These are phyloP conservation scores for Odontothrips loti DNA, from an alignment of 2,888 invertebrate species.

Conservation along the genomic window DNA sequence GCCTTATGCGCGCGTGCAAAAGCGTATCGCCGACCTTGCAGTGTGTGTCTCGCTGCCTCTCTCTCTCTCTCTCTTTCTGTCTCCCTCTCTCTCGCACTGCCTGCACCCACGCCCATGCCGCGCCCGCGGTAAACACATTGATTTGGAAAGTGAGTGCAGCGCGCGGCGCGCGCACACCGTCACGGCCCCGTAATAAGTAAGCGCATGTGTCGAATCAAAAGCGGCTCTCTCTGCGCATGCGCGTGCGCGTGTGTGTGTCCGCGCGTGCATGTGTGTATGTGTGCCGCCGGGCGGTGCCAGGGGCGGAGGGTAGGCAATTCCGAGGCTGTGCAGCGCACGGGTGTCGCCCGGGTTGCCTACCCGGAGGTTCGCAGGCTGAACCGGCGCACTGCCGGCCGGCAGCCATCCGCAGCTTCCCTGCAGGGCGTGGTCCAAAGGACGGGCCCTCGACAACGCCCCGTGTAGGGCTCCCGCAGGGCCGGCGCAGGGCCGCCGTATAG, in stretches of 20 bases:
- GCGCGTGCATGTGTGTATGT: background rate
- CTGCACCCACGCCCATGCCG: background rate
- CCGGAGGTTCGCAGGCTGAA: too few relatives aligned
- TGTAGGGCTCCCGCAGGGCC: too few relatives aligned
- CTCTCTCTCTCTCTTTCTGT: background rate
- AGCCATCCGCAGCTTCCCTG: background rate
- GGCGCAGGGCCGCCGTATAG: too few relatives aligned
- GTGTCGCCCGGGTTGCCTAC: background rate
- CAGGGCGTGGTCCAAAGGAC: too few relatives aligned
- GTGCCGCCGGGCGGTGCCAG: too few relatives aligned
- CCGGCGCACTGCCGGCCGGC: too few relatives aligned
- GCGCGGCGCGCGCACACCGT: background rate
- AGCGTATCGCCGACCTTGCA: background rate
- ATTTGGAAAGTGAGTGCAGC: constrained; percentile 12
- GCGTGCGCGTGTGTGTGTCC: background rate
- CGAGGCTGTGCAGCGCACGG: background rate
- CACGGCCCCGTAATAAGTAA: background rate
- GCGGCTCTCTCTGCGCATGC: background rate
- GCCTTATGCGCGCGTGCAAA: too few relatives aligned
- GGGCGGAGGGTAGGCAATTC: background rate
- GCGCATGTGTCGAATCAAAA: background rate
- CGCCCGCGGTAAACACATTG: background rate
- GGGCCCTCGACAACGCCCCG: too few relatives aligned
- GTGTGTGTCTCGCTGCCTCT: background rate
- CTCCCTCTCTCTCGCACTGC: background rate